Evolutionary conservation across 1,140 invertebrate species (phyloP).

Genomic region (Paraescarpia echinospica): DNA sequence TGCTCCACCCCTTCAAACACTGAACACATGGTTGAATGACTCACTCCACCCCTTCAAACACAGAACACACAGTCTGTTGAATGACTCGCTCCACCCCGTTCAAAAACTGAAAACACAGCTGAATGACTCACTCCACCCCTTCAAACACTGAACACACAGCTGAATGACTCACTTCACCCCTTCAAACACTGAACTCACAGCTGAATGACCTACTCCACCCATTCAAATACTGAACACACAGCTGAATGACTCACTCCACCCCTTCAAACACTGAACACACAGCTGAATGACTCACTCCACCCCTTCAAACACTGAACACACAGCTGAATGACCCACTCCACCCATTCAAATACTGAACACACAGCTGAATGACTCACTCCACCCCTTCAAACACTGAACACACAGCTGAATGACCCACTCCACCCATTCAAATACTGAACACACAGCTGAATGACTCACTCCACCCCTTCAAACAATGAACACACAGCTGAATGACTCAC

Average conservation of each 20-base stretch:
- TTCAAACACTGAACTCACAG: conserved; percentile 37
- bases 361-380: conserved; percentile 63
- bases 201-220: conserved; percentile 68
- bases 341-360: conserved; percentile 61
- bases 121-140: conserved; percentile 72
- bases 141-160: conserved; percentile 32
- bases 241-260: conserved; percentile 67
- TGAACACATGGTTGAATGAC: conserved; percentile 54
- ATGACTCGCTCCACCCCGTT: conserved; percentile 74
- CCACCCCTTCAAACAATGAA: conserved; percentile 65
- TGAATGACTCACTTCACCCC: conserved; percentile 71
- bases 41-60: conserved; percentile 68
- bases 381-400: conserved; percentile 63
- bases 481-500: conserved; percentile 55
- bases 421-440: conserved; percentile 63
- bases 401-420: conserved; percentile 62
- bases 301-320: conserved; percentile 57
- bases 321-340: conserved; percentile 65
- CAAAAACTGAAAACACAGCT: conserved; percentile 25
- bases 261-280: conserved; percentile 57
- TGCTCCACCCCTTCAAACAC: conserved; percentile 68
- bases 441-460: conserved; percentile 60
- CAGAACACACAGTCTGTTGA: conserved; percentile 2
- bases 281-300: conserved; percentile 67
- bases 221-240: conserved; percentile 49